These are phyloP conservation scores for Protonibea diacanthus DNA, from an alignment of 2,797 vertebrate genomes.

Conservation along the genomic window DNA sequence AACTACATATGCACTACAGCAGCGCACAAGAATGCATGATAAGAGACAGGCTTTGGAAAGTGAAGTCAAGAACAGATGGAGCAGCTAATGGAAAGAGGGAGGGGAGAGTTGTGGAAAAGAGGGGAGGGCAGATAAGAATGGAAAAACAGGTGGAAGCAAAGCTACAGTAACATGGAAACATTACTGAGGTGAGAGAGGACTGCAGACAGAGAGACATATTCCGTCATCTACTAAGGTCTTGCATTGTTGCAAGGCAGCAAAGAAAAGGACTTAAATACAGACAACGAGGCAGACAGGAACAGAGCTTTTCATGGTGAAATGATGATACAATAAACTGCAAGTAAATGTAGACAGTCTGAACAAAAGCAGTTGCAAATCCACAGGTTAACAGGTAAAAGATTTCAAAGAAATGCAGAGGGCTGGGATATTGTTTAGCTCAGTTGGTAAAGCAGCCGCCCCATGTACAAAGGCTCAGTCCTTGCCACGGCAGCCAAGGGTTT, in stretches of 20 bases:
- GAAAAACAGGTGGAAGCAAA: constrained; percentile 8
- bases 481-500: no score
- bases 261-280: no score
- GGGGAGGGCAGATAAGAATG: constrained; percentile 17
- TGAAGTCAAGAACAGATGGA: constrained; percentile 12
- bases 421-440: no score
- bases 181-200: neutral
- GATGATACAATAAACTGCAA: no score
- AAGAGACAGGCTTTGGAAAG: neutral
- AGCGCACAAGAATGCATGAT: neutral
- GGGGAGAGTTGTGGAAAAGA: neutral
- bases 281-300: no score
- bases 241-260: neutral
- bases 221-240: neutral
- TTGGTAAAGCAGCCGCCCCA: no score
- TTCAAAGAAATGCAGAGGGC: no score
- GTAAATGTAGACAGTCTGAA: no score
- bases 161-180: constrained; percentile 11
- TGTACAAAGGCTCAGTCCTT: no score
- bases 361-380: no score
- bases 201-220: neutral
- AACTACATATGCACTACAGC: neutral
- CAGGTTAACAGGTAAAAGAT: no score
- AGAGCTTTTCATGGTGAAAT: no score
- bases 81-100: constrained; percentile 12